Base-by-base conservation (phyloP, 2,888 invertebrate genomes). In the Tiliacea aurago region DNA sequence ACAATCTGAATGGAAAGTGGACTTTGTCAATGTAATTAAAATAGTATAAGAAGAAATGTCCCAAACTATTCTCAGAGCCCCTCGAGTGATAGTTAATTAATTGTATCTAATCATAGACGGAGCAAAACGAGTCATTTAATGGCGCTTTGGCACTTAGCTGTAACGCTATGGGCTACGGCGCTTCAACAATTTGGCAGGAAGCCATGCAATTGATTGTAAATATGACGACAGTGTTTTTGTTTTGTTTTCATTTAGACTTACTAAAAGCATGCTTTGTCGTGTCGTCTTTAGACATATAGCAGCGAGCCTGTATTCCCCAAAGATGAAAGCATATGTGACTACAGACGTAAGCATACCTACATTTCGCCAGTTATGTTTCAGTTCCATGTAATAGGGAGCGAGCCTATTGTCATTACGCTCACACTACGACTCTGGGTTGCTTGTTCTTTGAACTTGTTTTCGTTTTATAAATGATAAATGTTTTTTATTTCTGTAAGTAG, bases 111-210 rank as follows among this genome's bases (percentile, higher is more conserved):
- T 64, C 18, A 43, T 70, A 76, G 76, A 51, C 53, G 33, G 10
- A 58, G n/a, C 47, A n/a, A 18, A n/a, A 65, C 67, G 49, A 55
- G 20, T 51, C 63, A 78, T 43, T 68, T 76, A 56, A 77, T 78
- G 83, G 85, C 79, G 70, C 83, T 78, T 81, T 82, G 83, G 85
- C 82, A 70, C 28, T 63, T 15, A 9, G 43, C 28, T 65, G 37
- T 51, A 56, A 51, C 47, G 28, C 18, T 45, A 66, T 61, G 68
- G 6, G 33, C 41, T 18, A 81, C 43, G 85, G 73, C 73, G 62
- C 55, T 62, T n/a, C 45, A 64, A 37, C 41, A 69, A 64, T 75
- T 82, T 82, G 82, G 82, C 73, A 37, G 0, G 1, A 0, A 56
- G 83, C 85, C 58, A 18, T 41, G 7, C 15, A 37, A 79, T 56